These are phyloP conservation scores for Etheostoma perlongum DNA, from an alignment of 2,797 vertebrate genomes.

Conservation along the genomic window DNA sequence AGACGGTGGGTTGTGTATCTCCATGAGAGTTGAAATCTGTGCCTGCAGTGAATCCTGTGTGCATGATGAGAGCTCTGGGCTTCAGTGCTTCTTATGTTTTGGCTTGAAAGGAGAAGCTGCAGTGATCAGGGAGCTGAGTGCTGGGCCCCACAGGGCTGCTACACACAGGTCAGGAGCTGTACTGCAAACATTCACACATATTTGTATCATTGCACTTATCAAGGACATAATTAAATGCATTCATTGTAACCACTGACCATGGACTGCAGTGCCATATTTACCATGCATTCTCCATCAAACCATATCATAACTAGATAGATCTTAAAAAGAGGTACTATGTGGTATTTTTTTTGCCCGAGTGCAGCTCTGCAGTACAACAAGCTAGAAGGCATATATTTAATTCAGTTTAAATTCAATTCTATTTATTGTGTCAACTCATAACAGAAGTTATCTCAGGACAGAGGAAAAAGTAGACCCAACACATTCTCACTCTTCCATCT, in stretches of 20 bases:
- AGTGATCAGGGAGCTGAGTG: background rate
- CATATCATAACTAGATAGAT: background rate
- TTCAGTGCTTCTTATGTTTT: slow-evolving; percentile 3
- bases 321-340: background rate
- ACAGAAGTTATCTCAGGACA: too few relatives aligned
- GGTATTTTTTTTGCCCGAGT: background rate
- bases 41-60: slow-evolving; percentile 31
- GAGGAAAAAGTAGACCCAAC: too few relatives aligned
- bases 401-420: too few relatives aligned
- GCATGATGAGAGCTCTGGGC: background rate
- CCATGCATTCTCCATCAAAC: background rate
- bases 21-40: slow-evolving; percentile 4
- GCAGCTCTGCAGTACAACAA: background rate
- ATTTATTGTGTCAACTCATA: too few relatives aligned
- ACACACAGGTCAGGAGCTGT: slow-evolving; percentile 8
- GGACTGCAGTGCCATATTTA: background rate
- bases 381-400: background rate
- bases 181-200: background rate
- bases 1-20: slow-evolving; percentile 34
- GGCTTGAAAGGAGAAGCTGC: slow-evolving; percentile 11
- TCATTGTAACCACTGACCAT: background rate
- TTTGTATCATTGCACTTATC: slow-evolving; percentile 2
- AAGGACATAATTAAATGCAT: slow-evolving; percentile 26
- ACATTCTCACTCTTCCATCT: too few relatives aligned
- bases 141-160: background rate